Percentiles rank a stretch among this genome's conserved stretches.
Conservation (phyloP, 30 jellyfish, hydroid and myxozoan species). For the Hydra vulgaris region DNA sequence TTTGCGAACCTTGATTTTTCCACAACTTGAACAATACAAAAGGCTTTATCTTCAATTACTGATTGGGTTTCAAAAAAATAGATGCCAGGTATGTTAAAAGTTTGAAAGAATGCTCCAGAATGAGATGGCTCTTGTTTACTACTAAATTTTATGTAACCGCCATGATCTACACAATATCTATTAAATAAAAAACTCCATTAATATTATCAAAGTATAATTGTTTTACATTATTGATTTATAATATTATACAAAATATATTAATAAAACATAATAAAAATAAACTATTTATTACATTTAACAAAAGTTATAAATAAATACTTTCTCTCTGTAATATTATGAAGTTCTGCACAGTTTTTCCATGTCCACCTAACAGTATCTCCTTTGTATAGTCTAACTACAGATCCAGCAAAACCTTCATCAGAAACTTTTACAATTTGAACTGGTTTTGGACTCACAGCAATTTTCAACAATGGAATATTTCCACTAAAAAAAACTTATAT, state of each 20-base stretch:
- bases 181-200: not conserved
- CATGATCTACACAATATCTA: conserved; percentile 35
- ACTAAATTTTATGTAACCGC: conserved; percentile 15
- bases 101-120: conserved; percentile 32
- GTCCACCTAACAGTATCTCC: conserved; percentile 43
- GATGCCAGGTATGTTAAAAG: conserved; percentile 33
- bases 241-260: too few species aligned
- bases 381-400: conserved; percentile 33
- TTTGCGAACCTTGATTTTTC: conserved; percentile 38
- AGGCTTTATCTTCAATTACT: conserved; percentile 29
- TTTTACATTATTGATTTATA: too few species aligned
- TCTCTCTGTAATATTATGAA: conserved; percentile 29
- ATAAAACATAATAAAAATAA: too few species aligned
- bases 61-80: conserved; percentile 34
- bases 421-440: conserved; percentile 37
- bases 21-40: conserved; percentile 35
- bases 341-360: conserved; percentile 30
- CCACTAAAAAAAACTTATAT: conserved; percentile 17
- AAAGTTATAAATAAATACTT: too few species aligned
- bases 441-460: conserved; percentile 35
- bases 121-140: conserved; percentile 27
- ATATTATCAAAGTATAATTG: too few species aligned
- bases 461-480: conserved; percentile 20
- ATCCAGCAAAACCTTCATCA: conserved; percentile 38
- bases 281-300: too few species aligned